Base-by-base conservation (phyloP, 1,140 invertebrate genomes). In the Hypothenemus hampei region DNA sequence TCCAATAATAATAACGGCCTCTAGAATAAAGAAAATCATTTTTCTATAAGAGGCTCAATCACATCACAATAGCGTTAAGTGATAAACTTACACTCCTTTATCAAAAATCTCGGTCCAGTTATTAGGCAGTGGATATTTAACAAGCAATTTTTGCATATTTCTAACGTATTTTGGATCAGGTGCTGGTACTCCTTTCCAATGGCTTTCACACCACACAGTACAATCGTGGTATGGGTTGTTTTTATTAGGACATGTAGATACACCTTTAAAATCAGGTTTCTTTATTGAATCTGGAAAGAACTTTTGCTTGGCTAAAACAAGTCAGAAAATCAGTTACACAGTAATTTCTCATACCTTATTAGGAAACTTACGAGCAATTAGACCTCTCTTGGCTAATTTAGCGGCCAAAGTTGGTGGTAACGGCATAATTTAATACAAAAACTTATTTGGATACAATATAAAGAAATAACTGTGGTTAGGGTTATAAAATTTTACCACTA, bases 161-260 rank as follows among this genome's bases (percentile, higher is more conserved):
- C 82, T 80, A 44, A 92, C 73, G 71, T 95, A 91, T 64, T 80
- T 81, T 56, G 83, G 79, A 51, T 80, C 81, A 33, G 89, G 88
- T 62, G 84, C 79, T 22, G 74, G 59, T 51, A 82, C 82, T 18
- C 90, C 79, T 58, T 87, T 89, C 90, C 92, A 99, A 39, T 83
- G 80, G 67, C 91, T 87, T 48, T 87, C 84, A 75, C 97, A 99
- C 73, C 82, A 96, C 19, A 82, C 80, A 2, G 81, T 82, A 73
- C 97, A 99, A 57, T 92, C 85, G 70, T 99, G 97, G 72, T 88
- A 94, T 52, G 93, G 87, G 69, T 98, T 99, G 63, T 81, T 89
- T 73, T 95, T 97, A 69, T 98, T 98, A 2, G 97, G 97, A 72
- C 97, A 99, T 3, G 88, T 86, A 62, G 80, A 81, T 60, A 84